Base-by-base conservation (phyloP, 2,113 vertebrate species). In the Trachemys scripta region DNA sequence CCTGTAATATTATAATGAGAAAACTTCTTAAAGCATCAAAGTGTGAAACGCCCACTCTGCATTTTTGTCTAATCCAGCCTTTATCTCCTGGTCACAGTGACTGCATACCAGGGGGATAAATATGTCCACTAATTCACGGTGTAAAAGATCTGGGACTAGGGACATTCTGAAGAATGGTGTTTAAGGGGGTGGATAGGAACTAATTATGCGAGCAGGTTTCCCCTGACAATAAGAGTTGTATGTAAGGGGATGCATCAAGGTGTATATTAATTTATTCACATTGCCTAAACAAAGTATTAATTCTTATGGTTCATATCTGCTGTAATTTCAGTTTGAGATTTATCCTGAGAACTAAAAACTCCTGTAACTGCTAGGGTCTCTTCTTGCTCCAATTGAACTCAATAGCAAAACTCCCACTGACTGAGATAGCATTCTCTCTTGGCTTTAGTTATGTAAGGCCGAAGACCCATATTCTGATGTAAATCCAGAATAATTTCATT, bases 301-400 rank as follows among this genome's bases (percentile, higher is more conserved):
- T 91, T 87, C 86, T 16, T 75, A 25, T 6, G 9, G 47, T 27
- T 93, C 85, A 90, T 91, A 79, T 25, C 20, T 92, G 82, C 49
- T 53, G 17, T 54, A 50, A 88, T 82, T 96, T 82, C 89, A 2
- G 72, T 89, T 95, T 95, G 35, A 54, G 53, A 72, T 90, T 16
- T 80, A 27, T 84, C 1, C 0, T 84, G 50, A 56, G 13, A 12
- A 85, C 78, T 91, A 49, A 54, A 81, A 62, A 7, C 8, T 2
- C 8, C 10, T 92, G 27, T 10, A 88, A 24, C 51, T 93, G 78
- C 72, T 80, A 11, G 9, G 11, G 19, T 19, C 22, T 88, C 88
- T 91, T 84, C 78, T 85, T 56, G 89, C 49, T 69, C 76, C 59
- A 6, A 8, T 25, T 78, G 42, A 78, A 25, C 10, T 78, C 75